Base-by-base conservation (phyloP, 2,113 vertebrate species). In the Ancistrus triradiatus region DNA sequence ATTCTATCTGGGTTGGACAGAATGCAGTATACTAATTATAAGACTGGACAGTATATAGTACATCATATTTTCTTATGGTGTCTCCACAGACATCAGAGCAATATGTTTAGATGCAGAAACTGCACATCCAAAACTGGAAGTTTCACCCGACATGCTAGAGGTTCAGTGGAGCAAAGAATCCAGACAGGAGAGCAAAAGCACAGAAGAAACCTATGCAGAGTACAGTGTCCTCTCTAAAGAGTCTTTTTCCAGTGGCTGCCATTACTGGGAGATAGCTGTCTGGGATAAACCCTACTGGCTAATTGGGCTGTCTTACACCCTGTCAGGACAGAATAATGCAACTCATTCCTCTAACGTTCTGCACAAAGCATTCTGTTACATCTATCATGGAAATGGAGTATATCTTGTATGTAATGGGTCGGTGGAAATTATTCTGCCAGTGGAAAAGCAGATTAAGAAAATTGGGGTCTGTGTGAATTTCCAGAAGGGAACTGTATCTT, bases 261-360 rank as follows among this genome's bases (percentile, higher is more conserved):
- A 83, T 61, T 89, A 86, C 79, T 87, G 84, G 85, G 87, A 89
- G 59, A 80, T 85, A 25, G 74, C 84, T 3, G 80, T 89, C 5
- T 84, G 84, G 76, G 81, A 85, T 9, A 89, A 87, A 73, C 83
- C 82, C 5, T 89, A 84, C 56, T 89, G 87, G 84, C 59, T 87
- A 52, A 83, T 89, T 22, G 86, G 85, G 18, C 57, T 83, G 3
- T 81, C 83, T 19, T 70, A 63, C 18, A 37, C 19, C 7, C 4
- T 44, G 10, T 7, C 37, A 31, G 27, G 13, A 25, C 19, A 43
- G 19, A 24, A 51, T n/a, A 31, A 58, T 56, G 14, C 6, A 9
- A 17, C 14, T 46, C 9, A 19, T 15, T 22, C 11, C 24, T n/a
- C 6, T 10, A 4, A 13, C 19, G 18, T 22, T 31, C 31, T 52